These are phyloP conservation scores for Arothron firmamentum DNA, from an alignment of 2,113 vertebrate genomes.

Conservation along the genomic window DNA sequence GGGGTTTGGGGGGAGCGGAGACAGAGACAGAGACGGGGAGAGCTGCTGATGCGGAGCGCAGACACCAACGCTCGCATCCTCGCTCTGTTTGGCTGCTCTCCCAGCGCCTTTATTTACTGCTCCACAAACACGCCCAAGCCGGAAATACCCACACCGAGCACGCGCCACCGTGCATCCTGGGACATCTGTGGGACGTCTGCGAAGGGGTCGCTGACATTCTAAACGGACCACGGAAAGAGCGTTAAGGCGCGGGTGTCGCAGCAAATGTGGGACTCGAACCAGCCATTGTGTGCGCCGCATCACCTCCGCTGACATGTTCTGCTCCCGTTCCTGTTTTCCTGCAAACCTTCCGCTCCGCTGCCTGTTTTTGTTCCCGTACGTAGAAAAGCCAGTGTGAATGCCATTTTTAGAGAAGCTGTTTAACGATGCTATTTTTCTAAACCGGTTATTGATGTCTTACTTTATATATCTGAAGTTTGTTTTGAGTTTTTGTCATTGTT, in stretches of 20 bases:
- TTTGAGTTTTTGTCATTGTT: conserved; percentile 45
- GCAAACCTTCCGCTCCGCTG: conserved; percentile 14
- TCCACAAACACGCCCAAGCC: conserved; percentile 27
- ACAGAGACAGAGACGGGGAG: conserved; percentile 43
- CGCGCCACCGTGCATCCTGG: conserved; percentile 31
- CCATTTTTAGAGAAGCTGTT: conserved; percentile 51
- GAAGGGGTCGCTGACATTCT: neutral
- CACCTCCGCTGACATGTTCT: conserved; percentile 14
- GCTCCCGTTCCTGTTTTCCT: conserved; percentile 1
- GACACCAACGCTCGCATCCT: conserved; percentile 37
- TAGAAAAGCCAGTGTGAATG: conserved; percentile 16
- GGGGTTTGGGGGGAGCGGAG: conserved; percentile 16
- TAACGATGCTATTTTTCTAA: conserved; percentile 59
- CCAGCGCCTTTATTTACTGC: conserved; percentile 49
- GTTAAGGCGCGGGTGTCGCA: neutral
- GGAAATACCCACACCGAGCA: conserved; percentile 21
- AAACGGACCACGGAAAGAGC: neutral
- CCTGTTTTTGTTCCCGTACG: conserved; percentile 14
- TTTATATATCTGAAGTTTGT: conserved; percentile 54
- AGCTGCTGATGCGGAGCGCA: conserved; percentile 55
- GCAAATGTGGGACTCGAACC: conserved; percentile 7
- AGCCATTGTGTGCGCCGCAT: conserved; percentile 12
- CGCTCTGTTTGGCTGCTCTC: conserved; percentile 17
- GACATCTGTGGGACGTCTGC: conserved; percentile 11
- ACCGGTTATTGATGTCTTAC: conserved; percentile 43